Conservation (phyloP, 2,888 invertebrate species). For the Alloplasta piceator region DNA sequence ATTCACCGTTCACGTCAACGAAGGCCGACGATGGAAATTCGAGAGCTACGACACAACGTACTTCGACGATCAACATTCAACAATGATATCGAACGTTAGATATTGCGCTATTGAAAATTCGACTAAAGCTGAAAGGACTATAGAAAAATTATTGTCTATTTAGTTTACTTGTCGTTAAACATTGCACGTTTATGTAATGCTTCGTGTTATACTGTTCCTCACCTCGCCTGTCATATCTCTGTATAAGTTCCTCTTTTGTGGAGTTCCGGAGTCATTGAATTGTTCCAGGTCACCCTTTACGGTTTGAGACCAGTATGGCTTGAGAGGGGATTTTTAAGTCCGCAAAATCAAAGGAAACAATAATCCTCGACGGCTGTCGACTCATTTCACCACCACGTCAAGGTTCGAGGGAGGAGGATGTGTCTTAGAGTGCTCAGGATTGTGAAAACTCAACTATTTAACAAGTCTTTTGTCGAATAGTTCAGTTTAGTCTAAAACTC, state of each 20-base stretch:
- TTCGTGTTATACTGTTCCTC: neutral
- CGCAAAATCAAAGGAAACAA: neutral
- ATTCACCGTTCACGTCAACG: neutral
- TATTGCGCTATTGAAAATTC: too few species aligned
- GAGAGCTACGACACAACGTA: neutral
- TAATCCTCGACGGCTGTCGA: slow-evolving; percentile 7
- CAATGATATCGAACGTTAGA: too few species aligned
- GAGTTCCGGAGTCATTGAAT: slow-evolving; percentile 9
- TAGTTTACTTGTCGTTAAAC: neutral
- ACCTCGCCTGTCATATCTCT: neutral
- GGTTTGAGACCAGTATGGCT: neutral
- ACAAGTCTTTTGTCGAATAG: too few species aligned
- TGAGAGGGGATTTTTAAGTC: neutral
- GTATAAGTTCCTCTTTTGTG: neutral
- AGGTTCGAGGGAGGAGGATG: slow-evolving; percentile 25
- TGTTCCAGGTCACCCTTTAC: slow-evolving; percentile 6
- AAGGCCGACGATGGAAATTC: neutral
- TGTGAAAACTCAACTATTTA: too few species aligned
- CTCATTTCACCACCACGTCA: slow-evolving; percentile 10
- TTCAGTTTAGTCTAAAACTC: neutral
- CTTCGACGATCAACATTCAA: neutral
- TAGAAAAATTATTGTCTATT: neutral
- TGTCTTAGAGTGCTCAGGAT: too few species aligned
- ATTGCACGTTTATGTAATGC: neutral
- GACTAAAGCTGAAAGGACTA: too few species aligned